Evolutionary conservation across 2,797 vertebrate genomes (phyloP).

Genomic region (Hippocampus kuda): DNA sequence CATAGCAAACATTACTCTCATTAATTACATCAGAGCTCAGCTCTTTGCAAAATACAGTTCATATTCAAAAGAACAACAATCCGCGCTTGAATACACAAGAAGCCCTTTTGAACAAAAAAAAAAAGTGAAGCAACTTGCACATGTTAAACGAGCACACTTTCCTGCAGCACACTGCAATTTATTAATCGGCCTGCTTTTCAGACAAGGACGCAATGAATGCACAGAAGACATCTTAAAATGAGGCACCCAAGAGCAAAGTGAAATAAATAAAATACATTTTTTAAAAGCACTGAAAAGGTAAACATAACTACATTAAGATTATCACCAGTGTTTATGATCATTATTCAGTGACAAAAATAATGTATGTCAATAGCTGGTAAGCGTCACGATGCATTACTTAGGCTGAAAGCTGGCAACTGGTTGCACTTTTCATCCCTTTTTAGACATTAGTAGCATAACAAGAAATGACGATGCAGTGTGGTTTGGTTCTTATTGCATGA

Average conservation of each 20-base stretch:
- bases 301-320: slow-evolving; percentile 54
- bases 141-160: slow-evolving; percentile 45
- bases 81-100: slow-evolving; percentile 56
- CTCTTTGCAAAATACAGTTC: slow-evolving; percentile 61
- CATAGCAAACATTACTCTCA: slow-evolving; percentile 65
- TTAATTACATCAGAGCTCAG: slow-evolving; percentile 51
- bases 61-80: slow-evolving; percentile 50
- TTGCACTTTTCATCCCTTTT: slow-evolving; percentile 26
- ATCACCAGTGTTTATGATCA: slow-evolving; percentile 21
- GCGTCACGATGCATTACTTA: slow-evolving; percentile 36
- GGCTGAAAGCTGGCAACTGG: slow-evolving; percentile 29
- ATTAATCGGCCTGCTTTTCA: slow-evolving; percentile 20
- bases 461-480: neutral
- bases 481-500: neutral
- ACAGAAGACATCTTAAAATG: slow-evolving; percentile 27
- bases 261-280: slow-evolving; percentile 16
- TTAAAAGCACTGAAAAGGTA: slow-evolving; percentile 25
- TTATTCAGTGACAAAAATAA: slow-evolving; percentile 29
- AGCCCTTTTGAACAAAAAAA: slow-evolving; percentile 63
- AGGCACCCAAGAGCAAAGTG: slow-evolving; percentile 36
- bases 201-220: slow-evolving; percentile 20
- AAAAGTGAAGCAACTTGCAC: slow-evolving; percentile 48
- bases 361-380: slow-evolving; percentile 26
- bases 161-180: slow-evolving; percentile 34
- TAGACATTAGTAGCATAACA: slow-evolving; percentile 18